Base-by-base conservation (phyloP, 2,888 invertebrate species). In the Chaetogeoica ovagalla region DNA sequence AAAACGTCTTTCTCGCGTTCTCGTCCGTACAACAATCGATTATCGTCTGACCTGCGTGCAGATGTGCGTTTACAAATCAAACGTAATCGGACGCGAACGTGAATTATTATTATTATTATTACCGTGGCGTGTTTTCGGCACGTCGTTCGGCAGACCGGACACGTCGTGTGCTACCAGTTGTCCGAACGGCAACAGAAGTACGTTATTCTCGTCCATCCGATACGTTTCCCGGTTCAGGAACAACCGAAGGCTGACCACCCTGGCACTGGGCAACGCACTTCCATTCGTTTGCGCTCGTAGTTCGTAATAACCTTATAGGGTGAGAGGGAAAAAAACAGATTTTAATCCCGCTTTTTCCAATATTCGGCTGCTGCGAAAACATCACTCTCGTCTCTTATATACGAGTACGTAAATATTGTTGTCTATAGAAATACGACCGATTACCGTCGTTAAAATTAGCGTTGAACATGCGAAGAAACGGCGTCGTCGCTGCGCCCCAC, bases 401-500 rank as follows among this genome's bases (percentile, higher is more conserved):
- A 30, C 4, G 4, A 4, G 30, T 30, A 30, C 30, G 30, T 30
- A n/a, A n/a, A n/a, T n/a, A n/a, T n/a, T n/a, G n/a, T n/a, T n/a
- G n/a, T n/a, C n/a, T 30, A 30, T 4, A 30, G 4, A 30, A 30
- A 30, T 4, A 4, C 4, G 4, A 30, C 30, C 30, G 30, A 6
- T 75, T 69, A 77, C 77, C 69, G 37, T 77, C 77, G 21, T 3
- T 52, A 15, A 37, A 77, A 55, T 77, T 77, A 57, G 77, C 77
- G 6, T 70, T 37, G 7, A 69, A 8, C 37, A 77, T 21, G 37
- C 77, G 77, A 17, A 62, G 8, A 21, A 85, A 95, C 2, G 95
- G 94, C n/a, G 94, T 90, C 86, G 92, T 91, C 5, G 92, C 90
- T n/a, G 95, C 91, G 1, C 95, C 96, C 95, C 95, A 95, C 0